Base-by-base conservation (phyloP, 2,888 invertebrate genomes). In the Drosophila meridionalis region DNA sequence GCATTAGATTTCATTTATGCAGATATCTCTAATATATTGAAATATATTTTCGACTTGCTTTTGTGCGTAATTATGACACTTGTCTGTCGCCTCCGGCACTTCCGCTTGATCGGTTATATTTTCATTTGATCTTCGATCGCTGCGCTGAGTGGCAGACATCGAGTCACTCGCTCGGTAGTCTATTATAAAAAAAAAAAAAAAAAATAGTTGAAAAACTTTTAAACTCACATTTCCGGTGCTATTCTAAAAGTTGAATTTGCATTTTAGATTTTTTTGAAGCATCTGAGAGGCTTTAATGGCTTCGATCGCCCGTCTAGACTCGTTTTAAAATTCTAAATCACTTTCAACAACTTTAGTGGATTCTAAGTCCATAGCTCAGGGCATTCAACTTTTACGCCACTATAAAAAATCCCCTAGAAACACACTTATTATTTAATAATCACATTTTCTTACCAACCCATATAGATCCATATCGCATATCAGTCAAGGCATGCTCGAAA, bases 51-150 rank as follows among this genome's bases (percentile, higher is more conserved):
- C 40, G 62, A 34, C 52, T 58, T 50, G 69, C 66, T 66, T 67
- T 71, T 66, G 76, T 83, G 82, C 74, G 87, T 79, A 87, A 83
- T 85, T 85, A 83, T 89, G 58, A 81, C 84, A 89, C 84, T 83
- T 75, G 71, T 56, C 68, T 63, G 76, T 69, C 68, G 84, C 89
- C 72, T 59, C 14, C 34, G 73, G 76, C 82, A 84, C 84, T 84
- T 84, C 84, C 84, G 84, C 73, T 69, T 74, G 59, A 60, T 14
- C 67, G 53, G 45, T 28, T 62, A 64, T 76, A 71, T 68, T 64
- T 60, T 64, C 76, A 79, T 75, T 32, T 32, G 60, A 60, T 60
- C 50, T 60, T 50, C 63, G 65, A 59, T 78, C 58, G 52, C 55
- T 30, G 63, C 57, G 20, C 58, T 47, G 28, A 50, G 38, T 42